These are phyloP conservation scores for Drosophila nasuta DNA, from an alignment of 1,140 invertebrate species.

Conservation along the genomic window DNA sequence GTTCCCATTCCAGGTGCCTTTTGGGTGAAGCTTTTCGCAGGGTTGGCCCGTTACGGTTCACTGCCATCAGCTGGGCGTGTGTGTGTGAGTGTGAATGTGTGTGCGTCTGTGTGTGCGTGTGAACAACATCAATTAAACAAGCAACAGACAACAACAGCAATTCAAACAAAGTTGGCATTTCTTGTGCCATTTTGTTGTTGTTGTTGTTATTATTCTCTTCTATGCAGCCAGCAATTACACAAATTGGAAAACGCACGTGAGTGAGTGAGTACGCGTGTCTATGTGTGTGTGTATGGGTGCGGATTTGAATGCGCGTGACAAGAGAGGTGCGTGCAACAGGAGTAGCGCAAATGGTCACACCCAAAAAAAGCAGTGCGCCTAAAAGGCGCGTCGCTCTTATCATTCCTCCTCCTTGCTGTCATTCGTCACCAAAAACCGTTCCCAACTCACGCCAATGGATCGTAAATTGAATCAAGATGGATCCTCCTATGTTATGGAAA, in stretches of 20 bases:
- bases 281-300: slow-evolving; percentile 8
- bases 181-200: slow-evolving; percentile 32
- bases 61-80: slow-evolving; percentile 63
- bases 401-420: neutral
- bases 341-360: slow-evolving; percentile 34
- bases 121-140: slow-evolving; percentile 66
- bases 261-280: slow-evolving; percentile 9
- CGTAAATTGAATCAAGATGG: too few relatives aligned
- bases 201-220: neutral
- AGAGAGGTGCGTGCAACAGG: slow-evolving; percentile 48
- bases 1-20: slow-evolving; percentile 48
- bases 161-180: slow-evolving; percentile 65
- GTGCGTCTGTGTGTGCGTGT: slow-evolving; percentile 50
- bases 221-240: slow-evolving; percentile 63
- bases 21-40: slow-evolving; percentile 59
- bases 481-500: too few relatives aligned
- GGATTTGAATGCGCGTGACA: slow-evolving; percentile 39
- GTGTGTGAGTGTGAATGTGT: slow-evolving; percentile 24
- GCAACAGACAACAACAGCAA: slow-evolving; percentile 22
- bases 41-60: slow-evolving; percentile 76
- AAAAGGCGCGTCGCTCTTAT: slow-evolving; percentile 17
- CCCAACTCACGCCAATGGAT: too few relatives aligned
- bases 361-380: slow-evolving; percentile 15
- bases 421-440: slow-evolving; percentile 16
- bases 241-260: slow-evolving; percentile 74